Base-by-base conservation (phyloP, 92 coral and sea anemone species). In the Actinernus sp. region DNA sequence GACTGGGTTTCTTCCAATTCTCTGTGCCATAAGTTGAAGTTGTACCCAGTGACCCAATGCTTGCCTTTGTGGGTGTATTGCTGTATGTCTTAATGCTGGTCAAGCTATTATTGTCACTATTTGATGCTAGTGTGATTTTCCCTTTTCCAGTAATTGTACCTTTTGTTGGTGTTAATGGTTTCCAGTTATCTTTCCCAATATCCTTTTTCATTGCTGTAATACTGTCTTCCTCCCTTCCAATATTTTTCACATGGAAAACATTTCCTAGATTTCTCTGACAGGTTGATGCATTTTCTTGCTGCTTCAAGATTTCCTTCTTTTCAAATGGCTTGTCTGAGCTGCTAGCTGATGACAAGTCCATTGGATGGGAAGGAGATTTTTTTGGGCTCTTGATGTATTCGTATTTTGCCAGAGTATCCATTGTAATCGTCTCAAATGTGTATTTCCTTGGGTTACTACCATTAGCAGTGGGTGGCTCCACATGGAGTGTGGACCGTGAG, bases 381-480 rank as follows among this genome's bases (percentile, higher is more conserved):
- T 77, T 71, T 16, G 97, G 97, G 43, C 97, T 90, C 40, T 90
- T 90, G 26, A 90, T 90, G 75, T 90, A 90, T 37, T 90, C 89
- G 44, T 86, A 86, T 69, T 90, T 90, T 1, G 93, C 97, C 45
- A 90, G 81, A 0, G 97, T 90, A 43, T 90, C 97, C 41, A 90
- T 90, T 4, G 97, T 90, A 25, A 90, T 88, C 11, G 97, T 90
- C 49, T 86, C 92, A 71, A 90, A 90, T 16, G 91, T 88, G 65
- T 90, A 90, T 31, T 90, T 90, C 21, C 39, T 60, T 13, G 55
- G 24, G 18, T 55, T 40, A 10, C 77, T 55, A 17, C 14, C 27
- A 12, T 16, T 31, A 10, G 17, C 39, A 31, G 19, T 11, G n/a
- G 38, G 2, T 10, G 19, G 36, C 12, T 34, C 33, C 4, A 44